A percentile compares a stretch with the other conserved stretches of the same genome.
phyloP scores from a whole-genome alignment of 2,113 vertebrate species.

The Piprites chloris region DNA sequence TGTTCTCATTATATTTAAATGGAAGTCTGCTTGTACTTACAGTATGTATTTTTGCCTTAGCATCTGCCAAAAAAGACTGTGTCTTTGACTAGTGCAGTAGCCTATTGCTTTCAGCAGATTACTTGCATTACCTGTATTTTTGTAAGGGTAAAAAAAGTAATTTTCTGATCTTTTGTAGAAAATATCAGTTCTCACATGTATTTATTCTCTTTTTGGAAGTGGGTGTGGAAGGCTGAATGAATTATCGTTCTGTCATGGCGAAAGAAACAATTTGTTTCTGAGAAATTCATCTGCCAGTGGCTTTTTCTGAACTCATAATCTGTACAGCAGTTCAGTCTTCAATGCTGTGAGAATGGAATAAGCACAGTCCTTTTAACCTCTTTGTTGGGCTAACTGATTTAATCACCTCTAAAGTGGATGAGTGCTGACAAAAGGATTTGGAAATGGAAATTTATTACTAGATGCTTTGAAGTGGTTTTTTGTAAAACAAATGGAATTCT shows the following conservation, averaged over 20 bases:
- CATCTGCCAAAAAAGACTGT: slow-evolving; percentile 44
- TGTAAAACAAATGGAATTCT: neutral
- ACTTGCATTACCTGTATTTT: slow-evolving; percentile 50
- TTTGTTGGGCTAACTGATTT: slow-evolving; percentile 42
- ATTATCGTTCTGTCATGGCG: slow-evolving; percentile 53
- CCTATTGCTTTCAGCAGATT: slow-evolving; percentile 56
- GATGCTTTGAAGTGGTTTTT: neutral
- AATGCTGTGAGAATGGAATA: neutral
- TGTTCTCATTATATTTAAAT: slow-evolving; percentile 53
- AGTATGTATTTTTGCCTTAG: slow-evolving; percentile 21
- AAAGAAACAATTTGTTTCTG: slow-evolving; percentile 50
- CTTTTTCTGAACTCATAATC: slow-evolving; percentile 2
- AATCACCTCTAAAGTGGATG: slow-evolving; percentile 16
- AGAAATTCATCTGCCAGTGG: slow-evolving; percentile 16
- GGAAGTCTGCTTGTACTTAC: slow-evolving; percentile 25
- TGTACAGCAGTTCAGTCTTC: neutral
- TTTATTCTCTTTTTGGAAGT: slow-evolving; percentile 48
- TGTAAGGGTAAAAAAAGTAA: neutral
- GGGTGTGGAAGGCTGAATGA: slow-evolving; percentile 45
- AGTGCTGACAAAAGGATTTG: slow-evolving; percentile 25
- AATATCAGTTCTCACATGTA: slow-evolving; percentile 59
- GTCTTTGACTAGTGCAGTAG: slow-evolving; percentile 26
- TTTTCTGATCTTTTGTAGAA: slow-evolving; percentile 60
- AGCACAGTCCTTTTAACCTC: slow-evolving; percentile 33
- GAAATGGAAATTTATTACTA: slow-evolving; percentile 18